phyloP scores from a whole-genome alignment of 2,888 invertebrate genomes.

The Limnephilus marmoratus region DNA sequence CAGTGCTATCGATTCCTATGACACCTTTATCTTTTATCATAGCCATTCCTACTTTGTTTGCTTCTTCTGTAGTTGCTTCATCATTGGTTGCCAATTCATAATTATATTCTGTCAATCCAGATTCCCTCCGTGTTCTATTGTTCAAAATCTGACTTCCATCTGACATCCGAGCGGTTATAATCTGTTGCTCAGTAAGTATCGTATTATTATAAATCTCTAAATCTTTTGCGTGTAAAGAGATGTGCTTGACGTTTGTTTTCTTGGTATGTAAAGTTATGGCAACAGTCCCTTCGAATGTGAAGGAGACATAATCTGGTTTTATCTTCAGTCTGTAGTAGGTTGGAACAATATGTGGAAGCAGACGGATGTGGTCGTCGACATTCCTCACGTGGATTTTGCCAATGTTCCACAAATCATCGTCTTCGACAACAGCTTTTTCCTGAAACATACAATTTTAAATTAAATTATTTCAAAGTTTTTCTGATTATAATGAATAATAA shows the following conservation, averaged over 20 bases:
- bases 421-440: conserved; percentile 57
- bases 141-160: conserved; percentile 66
- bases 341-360: conserved; percentile 77
- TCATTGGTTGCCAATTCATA: not conserved
- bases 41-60: not conserved
- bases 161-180: conserved; percentile 68
- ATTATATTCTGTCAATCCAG: conserved; percentile 67
- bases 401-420: conserved; percentile 62
- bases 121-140: conserved; percentile 49
- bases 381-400: conserved; percentile 57
- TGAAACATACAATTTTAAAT: conserved; percentile 35
- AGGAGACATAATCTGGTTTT: conserved; percentile 75
- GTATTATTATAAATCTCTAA: conserved; percentile 71
- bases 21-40: not conserved
- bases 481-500: not conserved
- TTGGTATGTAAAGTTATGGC: conserved; percentile 75
- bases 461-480: not conserved
- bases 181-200: conserved; percentile 73
- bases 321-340: conserved; percentile 78
- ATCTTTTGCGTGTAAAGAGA: conserved; percentile 77
- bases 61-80: not conserved
- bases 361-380: conserved; percentile 66
- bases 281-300: conserved; percentile 73
- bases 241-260: conserved; percentile 70
- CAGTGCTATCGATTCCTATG: not conserved